These are phyloP conservation scores for Elegia similella DNA, from an alignment of 2,888 invertebrate genomes.

Conservation along the genomic window DNA sequence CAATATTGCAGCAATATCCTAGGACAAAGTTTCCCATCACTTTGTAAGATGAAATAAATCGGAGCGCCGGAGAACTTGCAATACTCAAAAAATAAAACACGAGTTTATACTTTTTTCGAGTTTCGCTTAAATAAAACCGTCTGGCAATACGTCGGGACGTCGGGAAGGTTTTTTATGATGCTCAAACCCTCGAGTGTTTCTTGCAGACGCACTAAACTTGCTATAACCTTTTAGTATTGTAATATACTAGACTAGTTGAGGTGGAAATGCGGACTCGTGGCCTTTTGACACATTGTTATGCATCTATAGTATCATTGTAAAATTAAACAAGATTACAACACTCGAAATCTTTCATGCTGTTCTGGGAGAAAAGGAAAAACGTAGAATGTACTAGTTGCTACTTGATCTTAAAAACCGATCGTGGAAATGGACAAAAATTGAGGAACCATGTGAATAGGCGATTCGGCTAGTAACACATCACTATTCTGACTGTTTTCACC, in stretches of 20 bases:
- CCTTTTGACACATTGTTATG: too few relatives aligned
- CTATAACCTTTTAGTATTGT: not conserved
- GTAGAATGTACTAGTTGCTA: too few relatives aligned
- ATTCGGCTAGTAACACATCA: too few relatives aligned
- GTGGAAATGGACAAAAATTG: too few relatives aligned
- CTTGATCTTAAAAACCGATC: too few relatives aligned
- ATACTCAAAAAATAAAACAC: conserved; percentile 38
- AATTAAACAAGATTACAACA: too few relatives aligned
- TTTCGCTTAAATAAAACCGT: conserved; percentile 54
- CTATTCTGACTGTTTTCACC: too few relatives aligned
- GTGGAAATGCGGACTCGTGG: not conserved
- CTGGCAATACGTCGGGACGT: conserved; percentile 61
- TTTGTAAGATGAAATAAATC: conserved; percentile 38
- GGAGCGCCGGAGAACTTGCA: conserved; percentile 6
- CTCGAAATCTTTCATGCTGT: too few relatives aligned
- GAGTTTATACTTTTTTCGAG: conserved; percentile 33
- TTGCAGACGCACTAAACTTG: conserved; percentile 66
- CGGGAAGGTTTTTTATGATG: conserved; percentile 63
- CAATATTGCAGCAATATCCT: conserved; percentile 1
- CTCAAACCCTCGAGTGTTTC: conserved; percentile 46
- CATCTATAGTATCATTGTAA: too few relatives aligned
- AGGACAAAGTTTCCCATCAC: conserved; percentile 12
- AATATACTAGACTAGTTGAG: conserved; percentile 5
- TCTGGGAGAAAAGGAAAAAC: too few relatives aligned
- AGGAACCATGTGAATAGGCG: too few relatives aligned